Evolutionary conservation across 2,113 vertebrate genomes (phyloP), one percentile per base, ranked within the genome.

Genomic region (Malurus elegans): DNA sequence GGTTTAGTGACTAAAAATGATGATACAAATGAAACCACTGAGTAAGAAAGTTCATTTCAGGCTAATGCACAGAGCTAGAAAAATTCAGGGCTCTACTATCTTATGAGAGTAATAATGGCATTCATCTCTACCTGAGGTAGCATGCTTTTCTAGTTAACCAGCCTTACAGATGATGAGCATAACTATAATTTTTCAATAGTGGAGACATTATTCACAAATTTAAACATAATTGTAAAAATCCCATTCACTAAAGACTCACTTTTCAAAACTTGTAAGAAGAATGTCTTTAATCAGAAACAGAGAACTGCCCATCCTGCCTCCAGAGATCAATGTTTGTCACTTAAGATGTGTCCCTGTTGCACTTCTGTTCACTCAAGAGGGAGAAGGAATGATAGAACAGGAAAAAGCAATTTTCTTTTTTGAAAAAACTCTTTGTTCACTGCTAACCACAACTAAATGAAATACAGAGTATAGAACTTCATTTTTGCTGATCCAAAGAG

Each of bases 11-110:
- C 56, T 90, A 82, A 94, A 92, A 94, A 96, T 71, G 21, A 70
- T 92, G 47, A 96, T 56, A 78, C 48, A 93, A 93, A 94, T 74
- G 17, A 94, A 95, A 85, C 15, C 94, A 90, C 82, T 95, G 85
- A 95, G 86, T 85, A 93, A 95, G 92, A 95, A 95, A 95, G 90
- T 93, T 97, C 94, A 90, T 93, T 93, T 92, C 81, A 90, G 90
- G 86, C 72, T 94, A 96, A 88, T 53, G 79, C 17, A 29, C 79
- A 60, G 69, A 92, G 67, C 75, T 71, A n/a, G 51, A 90, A 93
- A 74, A 93, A 83, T 40, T 86, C 82, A 48, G 60, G 82, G 72
- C 60, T 88, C 75, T 31, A 56, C 81, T 96, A 90, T 79, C 60
- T 57, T 73, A 25, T 83, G 34, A 71, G 47, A 70, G 29, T 80